Evolutionary conservation across 2,113 vertebrate species (phyloP).

Genomic region (Emydura subglobosa): DNA sequence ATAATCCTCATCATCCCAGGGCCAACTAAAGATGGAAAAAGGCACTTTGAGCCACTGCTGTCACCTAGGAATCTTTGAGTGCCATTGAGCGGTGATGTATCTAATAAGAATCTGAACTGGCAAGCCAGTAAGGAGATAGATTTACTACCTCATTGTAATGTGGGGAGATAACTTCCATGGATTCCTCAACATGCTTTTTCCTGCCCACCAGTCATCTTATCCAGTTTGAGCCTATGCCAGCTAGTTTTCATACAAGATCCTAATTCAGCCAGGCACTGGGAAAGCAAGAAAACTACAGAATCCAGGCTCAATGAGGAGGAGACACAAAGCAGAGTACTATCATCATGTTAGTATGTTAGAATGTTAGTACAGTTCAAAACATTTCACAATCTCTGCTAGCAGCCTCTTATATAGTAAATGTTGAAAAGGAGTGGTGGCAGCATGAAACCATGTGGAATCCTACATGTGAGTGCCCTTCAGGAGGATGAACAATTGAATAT

Average conservation of each 20-base stretch:
- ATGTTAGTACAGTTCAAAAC: neutral
- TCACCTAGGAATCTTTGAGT: neutral
- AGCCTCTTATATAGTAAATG: neutral
- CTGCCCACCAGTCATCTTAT: neutral
- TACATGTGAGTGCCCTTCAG: neutral
- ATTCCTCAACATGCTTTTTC: neutral
- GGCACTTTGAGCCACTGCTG: neutral
- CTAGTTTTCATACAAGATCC: neutral
- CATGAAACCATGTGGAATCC: neutral
- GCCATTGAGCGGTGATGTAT: neutral
- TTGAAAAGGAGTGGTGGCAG: neutral
- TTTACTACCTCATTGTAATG: neutral
- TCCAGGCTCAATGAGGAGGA: neutral
- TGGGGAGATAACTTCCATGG: neutral
- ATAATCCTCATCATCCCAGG: too few relatives aligned
- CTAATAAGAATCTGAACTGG: neutral
- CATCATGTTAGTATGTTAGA: too few relatives aligned
- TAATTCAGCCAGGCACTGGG: accelerated
- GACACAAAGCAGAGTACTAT: neutral
- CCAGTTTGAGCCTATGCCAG: neutral
- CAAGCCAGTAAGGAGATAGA: neutral
- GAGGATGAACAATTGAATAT: accelerated
- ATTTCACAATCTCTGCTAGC: neutral
- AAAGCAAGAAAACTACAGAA: neutral
- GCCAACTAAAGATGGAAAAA: too few relatives aligned